Conservation (phyloP, 1,140 invertebrate species). For the Bombus affinis region DNA sequence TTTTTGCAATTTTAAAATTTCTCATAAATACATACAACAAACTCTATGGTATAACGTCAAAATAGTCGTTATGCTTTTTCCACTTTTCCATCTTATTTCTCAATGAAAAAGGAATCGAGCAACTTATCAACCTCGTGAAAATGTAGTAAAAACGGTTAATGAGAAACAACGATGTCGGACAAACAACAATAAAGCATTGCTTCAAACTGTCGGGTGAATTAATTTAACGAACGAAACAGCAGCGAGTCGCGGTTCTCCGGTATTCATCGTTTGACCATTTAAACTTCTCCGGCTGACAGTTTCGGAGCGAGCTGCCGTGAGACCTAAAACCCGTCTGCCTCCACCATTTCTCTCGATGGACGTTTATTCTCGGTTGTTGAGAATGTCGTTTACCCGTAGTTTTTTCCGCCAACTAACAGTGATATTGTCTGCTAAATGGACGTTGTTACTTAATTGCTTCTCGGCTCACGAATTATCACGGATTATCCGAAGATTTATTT, state of each 20-base stretch:
- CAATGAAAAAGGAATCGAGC: not conserved
- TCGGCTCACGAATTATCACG: not conserved
- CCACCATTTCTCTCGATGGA: not conserved
- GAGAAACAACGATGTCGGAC: not conserved
- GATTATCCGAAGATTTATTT: not conserved
- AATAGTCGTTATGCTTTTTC: no score
- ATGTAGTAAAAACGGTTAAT: not conserved
- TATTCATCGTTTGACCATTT: conserved; percentile 36
- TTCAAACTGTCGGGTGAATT: conserved; percentile 41
- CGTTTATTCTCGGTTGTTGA: not conserved
- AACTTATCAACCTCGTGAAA: not conserved
- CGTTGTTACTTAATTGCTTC: not conserved
- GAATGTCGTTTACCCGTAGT: not conserved
- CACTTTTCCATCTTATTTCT: no score
- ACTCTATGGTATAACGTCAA: no score
- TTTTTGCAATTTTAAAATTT: no score
- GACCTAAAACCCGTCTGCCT: not conserved
- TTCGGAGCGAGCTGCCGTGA: conserved; percentile 28
- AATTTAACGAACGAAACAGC: conserved; percentile 31
- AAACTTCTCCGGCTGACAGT: conserved; percentile 40
- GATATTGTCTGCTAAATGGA: not conserved
- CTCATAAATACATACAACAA: no score
- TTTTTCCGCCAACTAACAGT: not conserved
- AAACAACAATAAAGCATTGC: not conserved
- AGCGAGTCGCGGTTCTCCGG: conserved; percentile 34